Percentiles rank a stretch among this genome's conserved stretches.
Conservation (phyloP, 1,140 invertebrate genomes). For the Diorhabda sublineata region DNA sequence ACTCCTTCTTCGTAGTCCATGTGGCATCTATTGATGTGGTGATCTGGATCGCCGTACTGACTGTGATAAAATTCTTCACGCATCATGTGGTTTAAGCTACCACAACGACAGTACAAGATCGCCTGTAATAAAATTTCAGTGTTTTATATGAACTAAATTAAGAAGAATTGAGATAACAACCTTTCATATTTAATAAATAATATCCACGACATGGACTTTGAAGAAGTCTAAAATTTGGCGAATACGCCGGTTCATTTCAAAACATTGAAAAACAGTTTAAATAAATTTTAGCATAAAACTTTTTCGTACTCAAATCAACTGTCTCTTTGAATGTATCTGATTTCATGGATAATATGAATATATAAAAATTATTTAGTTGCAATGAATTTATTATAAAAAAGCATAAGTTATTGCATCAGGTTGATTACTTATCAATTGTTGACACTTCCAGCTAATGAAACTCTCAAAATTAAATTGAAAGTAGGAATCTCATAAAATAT, state of each 20-base stretch:
- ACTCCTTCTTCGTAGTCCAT: conserved; percentile 56
- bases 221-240: not conserved
- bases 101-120: conserved; percentile 83
- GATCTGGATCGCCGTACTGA: conserved; percentile 77
- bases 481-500: too few species aligned
- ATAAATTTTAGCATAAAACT: too few species aligned
- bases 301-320: too few species aligned
- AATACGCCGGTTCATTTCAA: not conserved
- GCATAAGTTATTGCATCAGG: conserved; percentile 55
- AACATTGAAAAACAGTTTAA: too few species aligned
- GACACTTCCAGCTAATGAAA: too few species aligned
- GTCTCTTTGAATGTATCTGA: not conserved
- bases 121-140: conserved; percentile 63
- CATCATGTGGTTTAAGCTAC: conserved; percentile 86
- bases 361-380: not conserved
- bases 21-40: conserved; percentile 47
- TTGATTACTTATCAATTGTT: too few species aligned
- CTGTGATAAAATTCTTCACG: conserved; percentile 88
- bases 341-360: not conserved
- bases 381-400: not conserved
- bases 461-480: too few species aligned
- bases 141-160: too few species aligned
- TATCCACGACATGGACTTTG: too few species aligned
- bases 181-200: too few species aligned
- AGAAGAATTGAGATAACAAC: too few species aligned